Evolutionary conservation across 2,797 vertebrate species (phyloP).

Genomic region (Cyprinella venusta): DNA sequence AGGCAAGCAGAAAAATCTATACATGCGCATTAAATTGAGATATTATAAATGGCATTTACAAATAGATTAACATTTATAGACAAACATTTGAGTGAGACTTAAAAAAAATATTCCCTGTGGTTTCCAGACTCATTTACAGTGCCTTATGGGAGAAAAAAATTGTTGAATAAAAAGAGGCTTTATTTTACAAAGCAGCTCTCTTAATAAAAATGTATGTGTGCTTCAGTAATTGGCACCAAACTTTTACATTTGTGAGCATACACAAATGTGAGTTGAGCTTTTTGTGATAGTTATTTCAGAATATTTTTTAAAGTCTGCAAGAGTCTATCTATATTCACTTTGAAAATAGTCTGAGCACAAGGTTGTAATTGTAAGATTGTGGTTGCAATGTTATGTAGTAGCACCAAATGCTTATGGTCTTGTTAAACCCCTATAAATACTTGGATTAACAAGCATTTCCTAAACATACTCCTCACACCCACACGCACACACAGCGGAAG

Average conservation of each 20-base stretch:
- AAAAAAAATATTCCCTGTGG: slow-evolving; percentile 3
- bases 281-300: slow-evolving; percentile 6
- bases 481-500: not conserved
- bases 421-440: slow-evolving; percentile 29
- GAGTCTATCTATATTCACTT: not conserved
- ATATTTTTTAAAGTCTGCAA: not conserved
- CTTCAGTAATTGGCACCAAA: not conserved
- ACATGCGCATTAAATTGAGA: slow-evolving; percentile 3
- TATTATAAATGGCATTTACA: slow-evolving; percentile 32
- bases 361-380: not conserved
- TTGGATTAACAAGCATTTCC: slow-evolving; percentile 41
- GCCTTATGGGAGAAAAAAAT: not conserved
- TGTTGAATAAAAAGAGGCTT: slow-evolving; percentile 2
- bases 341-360: not conserved
- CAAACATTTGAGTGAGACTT: slow-evolving; percentile 9
- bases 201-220: not conserved
- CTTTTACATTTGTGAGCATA: slow-evolving; percentile 11
- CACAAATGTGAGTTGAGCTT: not conserved
- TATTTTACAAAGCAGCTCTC: slow-evolving; percentile 14
- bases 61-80: slow-evolving; percentile 35
- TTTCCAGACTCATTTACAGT: slow-evolving; percentile 20
- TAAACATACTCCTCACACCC: not conserved
- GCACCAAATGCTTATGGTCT: slow-evolving; percentile 4
- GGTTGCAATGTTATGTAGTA: not conserved
- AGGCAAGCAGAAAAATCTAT: slow-evolving; percentile 24